Conservation (phyloP, 2,797 vertebrate genomes). For the Okamejei kenojei region DNA sequence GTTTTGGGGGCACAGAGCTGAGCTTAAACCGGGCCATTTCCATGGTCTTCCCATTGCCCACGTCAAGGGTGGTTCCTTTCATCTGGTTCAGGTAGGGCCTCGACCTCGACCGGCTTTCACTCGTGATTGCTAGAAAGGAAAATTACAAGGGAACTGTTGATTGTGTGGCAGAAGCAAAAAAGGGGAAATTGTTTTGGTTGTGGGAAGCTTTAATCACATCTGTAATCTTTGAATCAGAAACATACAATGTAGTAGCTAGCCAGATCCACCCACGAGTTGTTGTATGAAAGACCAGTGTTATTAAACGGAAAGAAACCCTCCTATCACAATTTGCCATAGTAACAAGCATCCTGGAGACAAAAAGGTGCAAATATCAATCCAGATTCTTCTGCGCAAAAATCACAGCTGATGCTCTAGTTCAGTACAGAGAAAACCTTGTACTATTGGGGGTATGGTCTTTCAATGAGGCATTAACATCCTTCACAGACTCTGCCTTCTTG, state of each 20-base stretch:
- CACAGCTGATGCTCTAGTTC: too few relatives aligned
- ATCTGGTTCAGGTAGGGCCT: background rate
- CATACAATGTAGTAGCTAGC: too few relatives aligned
- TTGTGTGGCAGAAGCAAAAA: background rate
- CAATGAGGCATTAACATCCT: too few relatives aligned
- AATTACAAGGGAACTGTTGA: background rate
- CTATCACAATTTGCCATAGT: too few relatives aligned
- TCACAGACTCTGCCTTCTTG: too few relatives aligned
- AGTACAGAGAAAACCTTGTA: too few relatives aligned
- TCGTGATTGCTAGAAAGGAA: background rate
- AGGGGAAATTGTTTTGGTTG: background rate
- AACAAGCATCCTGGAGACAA: too few relatives aligned
- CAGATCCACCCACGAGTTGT: background rate
- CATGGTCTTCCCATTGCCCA: background rate
- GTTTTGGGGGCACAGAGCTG: constrained; percentile 31
- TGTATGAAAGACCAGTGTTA: background rate
- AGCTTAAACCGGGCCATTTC: background rate
- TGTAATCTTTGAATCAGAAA: background rate
- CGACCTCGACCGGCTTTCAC: background rate
- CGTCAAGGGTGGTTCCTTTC: background rate
- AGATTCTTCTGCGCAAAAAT: too few relatives aligned
- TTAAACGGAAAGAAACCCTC: background rate
- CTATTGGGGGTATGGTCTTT: too few relatives aligned
- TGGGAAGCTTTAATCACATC: background rate
- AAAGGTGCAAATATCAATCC: too few relatives aligned